Percentiles rank a stretch among this genome's conserved stretches.
phyloP scores from a whole-genome alignment of 1,140 invertebrate genomes.

The Rhynchophorus ferrugineus region DNA sequence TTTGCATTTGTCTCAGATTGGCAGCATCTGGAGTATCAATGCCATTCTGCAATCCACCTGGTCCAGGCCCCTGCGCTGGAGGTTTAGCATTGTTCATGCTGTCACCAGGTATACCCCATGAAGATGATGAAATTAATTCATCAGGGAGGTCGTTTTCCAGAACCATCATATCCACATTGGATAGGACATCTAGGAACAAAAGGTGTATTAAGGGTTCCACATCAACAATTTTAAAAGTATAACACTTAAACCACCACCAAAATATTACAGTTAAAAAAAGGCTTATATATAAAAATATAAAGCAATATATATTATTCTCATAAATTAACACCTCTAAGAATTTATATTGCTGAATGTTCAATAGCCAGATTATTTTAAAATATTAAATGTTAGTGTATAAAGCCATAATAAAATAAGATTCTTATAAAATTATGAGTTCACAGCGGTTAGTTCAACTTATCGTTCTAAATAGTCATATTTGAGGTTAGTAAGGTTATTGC shows the following conservation, averaged over 20 bases:
- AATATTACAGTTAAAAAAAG: no score
- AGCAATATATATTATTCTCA: no score
- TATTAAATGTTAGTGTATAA: not conserved
- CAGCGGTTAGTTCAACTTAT: not conserved
- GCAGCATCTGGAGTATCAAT: slow-evolving; percentile 38
- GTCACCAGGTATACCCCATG: slow-evolving; percentile 56
- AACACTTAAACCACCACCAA: no score
- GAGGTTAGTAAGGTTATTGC: slow-evolving; percentile 7
- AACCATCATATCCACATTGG: slow-evolving; percentile 73
- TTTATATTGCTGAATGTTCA: no score
- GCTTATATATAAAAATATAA: no score
- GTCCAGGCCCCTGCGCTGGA: slow-evolving; percentile 67
- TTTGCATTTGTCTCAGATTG: slow-evolving; percentile 46
- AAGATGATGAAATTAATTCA: slow-evolving; percentile 66
- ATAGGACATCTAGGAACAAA: slow-evolving; percentile 58
- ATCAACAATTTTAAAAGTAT: no score
- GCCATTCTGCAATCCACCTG: slow-evolving; percentile 48
- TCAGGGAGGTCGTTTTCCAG: slow-evolving; percentile 88
- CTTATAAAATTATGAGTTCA: not conserved
- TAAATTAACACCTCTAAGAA: no score
- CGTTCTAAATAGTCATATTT: no score
- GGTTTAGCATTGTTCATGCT: slow-evolving; percentile 58
- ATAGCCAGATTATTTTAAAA: no score
- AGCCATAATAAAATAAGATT: not conserved
- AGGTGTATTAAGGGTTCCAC: not conserved